These are phyloP conservation scores for Epicauta chinensis DNA, from an alignment of 1,140 invertebrate species.

Conservation along the genomic window DNA sequence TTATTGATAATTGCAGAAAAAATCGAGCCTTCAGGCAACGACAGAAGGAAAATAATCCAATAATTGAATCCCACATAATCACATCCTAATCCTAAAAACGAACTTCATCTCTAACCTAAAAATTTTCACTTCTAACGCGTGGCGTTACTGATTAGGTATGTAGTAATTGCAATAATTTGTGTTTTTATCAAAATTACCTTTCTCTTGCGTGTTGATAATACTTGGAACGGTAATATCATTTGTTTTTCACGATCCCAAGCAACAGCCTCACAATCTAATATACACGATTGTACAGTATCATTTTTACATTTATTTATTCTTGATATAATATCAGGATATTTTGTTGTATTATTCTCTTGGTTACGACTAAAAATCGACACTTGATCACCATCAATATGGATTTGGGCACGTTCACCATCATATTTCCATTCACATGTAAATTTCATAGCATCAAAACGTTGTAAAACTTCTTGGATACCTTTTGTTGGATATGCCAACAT, in stretches of 20 bases:
- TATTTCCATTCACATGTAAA: slow-evolving; percentile 99
- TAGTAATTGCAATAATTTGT: no score
- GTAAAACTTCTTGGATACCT: slow-evolving; percentile 84
- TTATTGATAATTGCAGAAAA: no score
- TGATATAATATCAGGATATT: slow-evolving; percentile 94
- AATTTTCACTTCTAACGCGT: no score
- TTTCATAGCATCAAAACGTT: slow-evolving; percentile 82
- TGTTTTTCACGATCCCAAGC: slow-evolving; percentile 90
- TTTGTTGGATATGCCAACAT: slow-evolving; percentile 99
- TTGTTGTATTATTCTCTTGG: slow-evolving; percentile 96
- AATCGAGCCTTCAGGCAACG: no score
- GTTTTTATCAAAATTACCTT: no score
- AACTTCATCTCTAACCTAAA: no score
- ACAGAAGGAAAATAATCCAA: no score
- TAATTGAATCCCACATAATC: no score
- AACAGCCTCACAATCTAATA: slow-evolving; percentile 95
- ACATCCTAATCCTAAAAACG: no score
- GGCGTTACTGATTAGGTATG: no score
- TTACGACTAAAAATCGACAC: slow-evolving; percentile 91
- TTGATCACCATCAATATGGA: slow-evolving; percentile 64
- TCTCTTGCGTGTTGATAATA: slow-evolving; percentile 90
- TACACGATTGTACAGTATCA: slow-evolving; percentile 69
- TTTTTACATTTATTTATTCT: slow-evolving; percentile 59
- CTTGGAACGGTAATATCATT: slow-evolving; percentile 95
- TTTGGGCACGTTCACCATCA: slow-evolving; percentile 97